Evolutionary conservation across 1,140 invertebrate genomes (phyloP), one percentile per base, ranked within the genome.

Genomic region (Habropoda laboriosa): DNA sequence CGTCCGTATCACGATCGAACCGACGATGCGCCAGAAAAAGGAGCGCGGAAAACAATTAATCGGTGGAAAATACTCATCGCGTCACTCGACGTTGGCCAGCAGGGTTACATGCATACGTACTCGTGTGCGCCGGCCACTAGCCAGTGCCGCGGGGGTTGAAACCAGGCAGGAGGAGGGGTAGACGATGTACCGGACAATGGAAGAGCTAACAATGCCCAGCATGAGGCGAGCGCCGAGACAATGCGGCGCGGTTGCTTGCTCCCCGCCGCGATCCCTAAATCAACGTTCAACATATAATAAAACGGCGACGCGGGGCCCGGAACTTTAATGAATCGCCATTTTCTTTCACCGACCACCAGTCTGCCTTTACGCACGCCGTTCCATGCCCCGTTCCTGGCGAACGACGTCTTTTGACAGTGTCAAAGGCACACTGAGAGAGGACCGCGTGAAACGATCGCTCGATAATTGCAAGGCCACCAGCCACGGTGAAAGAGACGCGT

Each of bases 251-350:
- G 79, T 77, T 71, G 72, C 79, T 84, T 77, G 85, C 86, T 80
- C 83, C 83, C 82, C 85, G 83, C 80, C 86, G 84, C 81, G 82
- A 88, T 68, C 86, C 86, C 91, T 92, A 91, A 92, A 92, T 92
- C 90, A 92, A 92, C 90, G 88, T 90, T 89, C 87, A 90, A 88
- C 86, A 91, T 92, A 91, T 92, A 91, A 91, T 91, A 92, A 92
- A 92, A 92, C 83, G 82, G 77, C 82, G 79, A 81, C 86, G 81
- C 83, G 77, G 61, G 67, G 80, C 63, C 79, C 79, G 77, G 85
- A 77, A 85, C 84, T 89, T 89, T 90, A 90, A 91, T 88, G 89
- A 89, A 90, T 91, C 80, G 77, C 79, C 79, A 85, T 85, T 85
- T 91, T 90, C 89, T 82, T 90, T 86, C 75, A 58, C n/a, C 55